Evolutionary conservation across 2,113 vertebrate species (phyloP).

Genomic region (Syrmaticus mikado): DNA sequence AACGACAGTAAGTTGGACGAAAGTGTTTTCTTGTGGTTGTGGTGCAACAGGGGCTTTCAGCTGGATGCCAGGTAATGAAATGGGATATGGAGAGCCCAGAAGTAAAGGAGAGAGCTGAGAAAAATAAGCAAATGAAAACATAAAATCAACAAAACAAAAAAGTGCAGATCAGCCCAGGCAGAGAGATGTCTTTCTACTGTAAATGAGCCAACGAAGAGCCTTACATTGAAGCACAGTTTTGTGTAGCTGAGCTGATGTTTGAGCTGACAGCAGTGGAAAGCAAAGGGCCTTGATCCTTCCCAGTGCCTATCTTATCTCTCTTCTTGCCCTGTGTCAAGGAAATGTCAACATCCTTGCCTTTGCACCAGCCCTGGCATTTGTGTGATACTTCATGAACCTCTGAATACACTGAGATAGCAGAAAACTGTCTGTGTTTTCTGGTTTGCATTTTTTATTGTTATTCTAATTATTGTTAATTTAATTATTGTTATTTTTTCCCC

Average conservation of each 20-base stretch:
- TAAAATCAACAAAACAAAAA: not conserved
- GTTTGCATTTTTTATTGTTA: not conserved
- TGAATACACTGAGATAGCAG: not conserved
- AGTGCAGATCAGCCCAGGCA: not conserved
- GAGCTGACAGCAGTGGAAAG: not conserved
- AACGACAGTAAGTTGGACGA: slow-evolving; percentile 71
- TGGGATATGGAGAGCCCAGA: not conserved
- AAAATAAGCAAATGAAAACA: not conserved
- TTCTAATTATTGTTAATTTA: not conserved
- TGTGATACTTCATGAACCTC: not conserved
- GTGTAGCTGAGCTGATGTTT: not conserved
- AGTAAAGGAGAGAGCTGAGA: not conserved
- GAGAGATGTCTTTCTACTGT: not conserved
- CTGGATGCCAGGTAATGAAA: not conserved
- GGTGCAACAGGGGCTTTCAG: not conserved
- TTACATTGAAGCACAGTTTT: not conserved
- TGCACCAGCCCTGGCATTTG: not conserved
- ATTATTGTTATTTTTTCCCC: not conserved
- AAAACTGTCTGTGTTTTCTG: not conserved
- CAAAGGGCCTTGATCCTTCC: not conserved
- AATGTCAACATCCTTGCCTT: not conserved
- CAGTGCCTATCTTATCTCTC: not conserved
- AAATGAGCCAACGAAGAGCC: not conserved
- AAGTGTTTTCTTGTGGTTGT: not conserved
- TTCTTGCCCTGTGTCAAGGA: not conserved